These are phyloP conservation scores for Cydia fagiglandana DNA, from an alignment of 1,140 invertebrate genomes.

Conservation along the genomic window DNA sequence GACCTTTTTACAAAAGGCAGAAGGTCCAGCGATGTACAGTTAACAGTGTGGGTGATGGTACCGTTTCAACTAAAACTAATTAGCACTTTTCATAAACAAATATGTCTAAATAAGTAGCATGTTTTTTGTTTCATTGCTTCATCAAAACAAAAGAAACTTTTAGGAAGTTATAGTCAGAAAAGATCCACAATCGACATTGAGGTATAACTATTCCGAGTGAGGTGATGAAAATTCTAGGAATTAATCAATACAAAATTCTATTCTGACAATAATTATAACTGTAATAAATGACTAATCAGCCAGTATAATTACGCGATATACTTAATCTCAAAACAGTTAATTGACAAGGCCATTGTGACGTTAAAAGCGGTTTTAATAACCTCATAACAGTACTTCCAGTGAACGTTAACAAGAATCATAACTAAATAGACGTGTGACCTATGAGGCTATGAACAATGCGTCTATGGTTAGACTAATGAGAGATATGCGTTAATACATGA, in stretches of 20 bases:
- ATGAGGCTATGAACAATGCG: background rate
- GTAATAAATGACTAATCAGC: background rate
- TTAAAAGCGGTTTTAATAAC: constrained; percentile 1
- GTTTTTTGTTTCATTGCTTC: no score
- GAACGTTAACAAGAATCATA: constrained; percentile 11
- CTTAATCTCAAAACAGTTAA: constrained; percentile 1
- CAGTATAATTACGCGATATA: constrained; percentile 4
- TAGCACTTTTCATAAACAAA: no score
- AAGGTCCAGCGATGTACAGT: no score
- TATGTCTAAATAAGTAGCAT: no score
- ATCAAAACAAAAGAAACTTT: no score
- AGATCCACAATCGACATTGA: no score
- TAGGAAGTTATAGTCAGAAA: no score
- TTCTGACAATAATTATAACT: background rate
- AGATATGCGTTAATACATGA: constrained; percentile 17
- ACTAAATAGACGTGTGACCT: constrained; percentile 6
- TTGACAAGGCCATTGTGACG: constrained; percentile 8
- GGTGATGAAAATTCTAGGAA: no score
- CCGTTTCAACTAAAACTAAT: no score
- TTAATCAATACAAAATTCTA: background rate
- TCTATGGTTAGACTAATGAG: constrained; percentile 5
- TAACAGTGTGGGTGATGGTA: no score
- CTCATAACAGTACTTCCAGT: background rate
- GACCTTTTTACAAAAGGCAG: no score
- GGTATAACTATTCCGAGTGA: no score